These are phyloP conservation scores for Trileptium ribeirensis DNA, from an alignment of 2,888 invertebrate species.

Conservation along the genomic window DNA sequence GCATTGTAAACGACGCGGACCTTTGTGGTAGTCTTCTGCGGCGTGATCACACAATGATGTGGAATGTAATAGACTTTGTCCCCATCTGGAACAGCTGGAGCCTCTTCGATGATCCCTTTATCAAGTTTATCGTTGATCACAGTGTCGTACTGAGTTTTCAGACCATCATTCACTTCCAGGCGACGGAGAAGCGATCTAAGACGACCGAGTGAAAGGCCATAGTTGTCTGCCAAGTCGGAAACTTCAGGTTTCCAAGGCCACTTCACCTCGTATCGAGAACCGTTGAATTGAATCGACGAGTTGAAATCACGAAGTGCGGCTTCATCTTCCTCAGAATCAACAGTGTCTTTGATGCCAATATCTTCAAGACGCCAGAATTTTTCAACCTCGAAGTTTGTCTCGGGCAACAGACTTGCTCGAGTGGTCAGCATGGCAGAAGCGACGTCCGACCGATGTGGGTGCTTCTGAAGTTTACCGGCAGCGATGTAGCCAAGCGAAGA, in stretches of 20 bases:
- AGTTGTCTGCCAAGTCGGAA: not conserved
- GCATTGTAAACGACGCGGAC: conserved; percentile 34
- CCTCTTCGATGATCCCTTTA: conserved; percentile 21
- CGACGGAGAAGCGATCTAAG: not conserved
- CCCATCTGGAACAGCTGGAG: not conserved
- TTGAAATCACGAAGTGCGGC: not conserved
- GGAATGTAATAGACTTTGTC: conserved; percentile 29
- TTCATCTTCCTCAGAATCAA: not conserved
- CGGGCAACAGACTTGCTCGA: not conserved
- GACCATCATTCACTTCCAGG: not conserved
- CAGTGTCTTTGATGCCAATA: not conserved
- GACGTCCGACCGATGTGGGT: too few species aligned
- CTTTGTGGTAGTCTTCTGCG: conserved; percentile 36
- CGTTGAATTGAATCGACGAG: not conserved
- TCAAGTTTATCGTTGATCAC: conserved; percentile 10
- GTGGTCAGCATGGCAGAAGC: not conserved
- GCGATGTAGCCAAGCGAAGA: conserved; percentile 1
- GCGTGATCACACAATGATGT: conserved; percentile 29
- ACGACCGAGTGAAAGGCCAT: not conserved
- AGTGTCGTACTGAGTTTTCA: not conserved
- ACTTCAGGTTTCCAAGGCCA: conserved; percentile 15
- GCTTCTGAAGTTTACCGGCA: not conserved
- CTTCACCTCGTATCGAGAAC: conserved; percentile 9
- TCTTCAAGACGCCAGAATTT: not conserved
- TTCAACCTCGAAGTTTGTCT: not conserved